Base-by-base conservation (phyloP, 2,113 vertebrate species). In the Pitta sordida region DNA sequence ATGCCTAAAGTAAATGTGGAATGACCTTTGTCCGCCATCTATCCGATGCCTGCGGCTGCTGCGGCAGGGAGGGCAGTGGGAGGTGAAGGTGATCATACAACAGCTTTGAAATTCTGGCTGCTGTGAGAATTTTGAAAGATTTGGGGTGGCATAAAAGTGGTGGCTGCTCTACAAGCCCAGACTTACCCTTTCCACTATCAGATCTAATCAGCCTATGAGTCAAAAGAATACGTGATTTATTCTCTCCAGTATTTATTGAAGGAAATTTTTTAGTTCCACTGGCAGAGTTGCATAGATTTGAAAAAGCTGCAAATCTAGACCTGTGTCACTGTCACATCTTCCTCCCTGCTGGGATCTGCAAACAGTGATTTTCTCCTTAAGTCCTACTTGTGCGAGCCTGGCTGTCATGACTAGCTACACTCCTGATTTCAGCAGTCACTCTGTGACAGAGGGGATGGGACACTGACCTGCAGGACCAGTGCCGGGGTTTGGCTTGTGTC, bases 1-100 rank as follows among this genome's bases (percentile, higher is more conserved):
- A 96, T 1, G 4, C 62, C 68, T 67, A 93, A 90, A 96, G 94
- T 56, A 94, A 95, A 96, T 63, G 91, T 51, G 79, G 77, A 81
- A 39, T 96, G 95, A 94, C 94, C 94, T 96, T 94, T 94, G 93
- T n/a, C 90, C 43, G 0, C 80, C 82, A 62, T 86, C 91, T 63
- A 18, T 24, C 67, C 75, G 5, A 14, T 0, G 62, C 87, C 75
- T 4, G 84, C 0, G 17, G 81, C 84, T 82, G 91, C 81, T 7
- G 82, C 7, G 0, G 44, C 24, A 17, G 9, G 22, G 55, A 93
- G 74, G 81, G 82, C 84, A 82, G 59, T 1, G 5, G 67, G 78
- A 94, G 93, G 91, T 77, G 90, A 84, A 78, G 89, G 79, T 68
- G 89, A 86, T 92, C 53, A 39, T 11, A 3, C 49, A 80, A 36